Base-by-base conservation (phyloP, 2,888 invertebrate species). In the Pterostichus niger region DNA sequence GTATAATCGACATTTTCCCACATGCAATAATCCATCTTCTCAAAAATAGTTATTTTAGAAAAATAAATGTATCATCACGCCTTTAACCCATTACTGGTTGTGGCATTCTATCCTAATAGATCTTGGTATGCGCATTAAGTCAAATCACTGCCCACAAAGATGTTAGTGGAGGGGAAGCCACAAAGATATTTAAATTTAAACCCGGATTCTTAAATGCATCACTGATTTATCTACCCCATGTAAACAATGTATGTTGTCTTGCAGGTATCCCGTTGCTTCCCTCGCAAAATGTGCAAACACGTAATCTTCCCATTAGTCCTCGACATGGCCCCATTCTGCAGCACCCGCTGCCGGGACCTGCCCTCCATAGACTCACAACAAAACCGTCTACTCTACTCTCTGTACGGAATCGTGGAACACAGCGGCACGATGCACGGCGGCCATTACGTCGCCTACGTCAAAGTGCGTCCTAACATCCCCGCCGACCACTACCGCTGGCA, bases 401-500 rank as follows among this genome's bases (percentile, higher is more conserved):
- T 99, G 78, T 99, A 98, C 87, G 99, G 98, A 0, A 95, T 99
- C 0, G 98, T 99, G 2, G 98, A 97, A 88, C 99, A 99, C 88
- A 95, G 96, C 79, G 99, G 99, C 0, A 94, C 95, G 3, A 93
- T 99, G 89, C 95, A 95, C 87, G 96, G 97, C 46, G 96, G 96
- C 33, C 96, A 96, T 88, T 99, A 99, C 88, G 96, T 98, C 0
- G 98, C 99, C 6, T 99, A 97, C 88, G 97, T 99, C 1, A 98
- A 98, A 91, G 96, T 96, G 7, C 91, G 96, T n/a, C 90, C 92
- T 17, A 92, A 93, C 6, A 89, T 95, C 46, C 90, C 91, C 40
- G 88, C 91, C 0, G 92, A 93, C n/a, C 94, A 94, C 87, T 92
- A 93, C 7, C 91, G 94, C 10, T 95, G 95, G 95, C 92, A 93